These are phyloP conservation scores for Pogonocichla stellata DNA, from an alignment of 2,113 vertebrate species.

Conservation along the genomic window DNA sequence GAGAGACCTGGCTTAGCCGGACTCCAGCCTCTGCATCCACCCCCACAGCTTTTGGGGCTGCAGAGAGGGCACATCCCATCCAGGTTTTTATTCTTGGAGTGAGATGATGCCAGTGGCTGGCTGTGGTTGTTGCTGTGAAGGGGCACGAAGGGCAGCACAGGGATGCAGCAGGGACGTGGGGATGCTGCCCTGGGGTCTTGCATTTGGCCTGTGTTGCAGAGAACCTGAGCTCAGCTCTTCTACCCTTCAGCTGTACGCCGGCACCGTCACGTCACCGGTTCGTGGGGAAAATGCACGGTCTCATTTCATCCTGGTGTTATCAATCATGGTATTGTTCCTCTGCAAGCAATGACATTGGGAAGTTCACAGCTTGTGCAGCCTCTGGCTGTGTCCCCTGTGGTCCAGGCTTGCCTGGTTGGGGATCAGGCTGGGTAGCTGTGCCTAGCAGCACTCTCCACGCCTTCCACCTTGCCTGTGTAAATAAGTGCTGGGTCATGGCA, in stretches of 20 bases:
- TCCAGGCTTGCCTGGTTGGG: background rate
- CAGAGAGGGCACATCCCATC: background rate
- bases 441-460: background rate
- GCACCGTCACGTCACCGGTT: background rate
- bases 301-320: background rate
- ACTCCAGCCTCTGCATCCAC: background rate
- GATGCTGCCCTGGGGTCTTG: background rate
- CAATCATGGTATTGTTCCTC: background rate
- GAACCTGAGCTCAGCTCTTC: background rate
- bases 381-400: background rate
- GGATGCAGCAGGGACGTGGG: background rate
- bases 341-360: background rate
- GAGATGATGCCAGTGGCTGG: background rate
- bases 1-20: background rate
- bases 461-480: background rate
- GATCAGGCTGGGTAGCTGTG: background rate
- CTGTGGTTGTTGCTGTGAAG: background rate
- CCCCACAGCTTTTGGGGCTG: background rate
- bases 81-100: background rate
- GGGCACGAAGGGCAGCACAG: accelerated
- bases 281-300: background rate
- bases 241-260: background rate
- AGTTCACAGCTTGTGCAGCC: background rate
- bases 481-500: background rate
- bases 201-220: background rate